Evolutionary conservation across 2,113 vertebrate species (phyloP).

Genomic region (Hylia prasina): DNA sequence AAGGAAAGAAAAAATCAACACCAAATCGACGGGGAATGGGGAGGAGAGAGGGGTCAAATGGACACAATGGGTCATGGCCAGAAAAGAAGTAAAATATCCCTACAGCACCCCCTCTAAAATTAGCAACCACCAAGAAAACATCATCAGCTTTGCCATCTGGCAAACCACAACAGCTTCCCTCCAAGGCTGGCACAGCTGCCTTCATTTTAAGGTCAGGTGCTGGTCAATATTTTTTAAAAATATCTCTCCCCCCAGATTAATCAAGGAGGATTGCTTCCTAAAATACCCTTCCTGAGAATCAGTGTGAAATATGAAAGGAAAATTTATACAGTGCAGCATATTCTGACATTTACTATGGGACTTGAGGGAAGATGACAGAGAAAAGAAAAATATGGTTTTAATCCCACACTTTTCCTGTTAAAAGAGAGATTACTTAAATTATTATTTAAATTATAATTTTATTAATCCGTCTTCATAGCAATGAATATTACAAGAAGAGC

Average conservation of each 20-base stretch:
- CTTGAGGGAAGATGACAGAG: neutral
- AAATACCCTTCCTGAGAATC: neutral
- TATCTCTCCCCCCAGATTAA: neutral
- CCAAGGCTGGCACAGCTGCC: neutral
- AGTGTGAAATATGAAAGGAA: neutral
- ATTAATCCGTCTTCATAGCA: neutral
- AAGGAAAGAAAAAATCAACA: neutral
- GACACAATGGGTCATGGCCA: neutral
- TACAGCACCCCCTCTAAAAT: accelerated
- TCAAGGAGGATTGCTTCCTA: neutral
- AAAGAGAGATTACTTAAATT: neutral
- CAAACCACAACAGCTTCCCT: neutral
- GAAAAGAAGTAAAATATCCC: neutral
- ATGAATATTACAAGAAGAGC: neutral
- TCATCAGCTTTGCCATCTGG: neutral
- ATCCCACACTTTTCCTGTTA: neutral
- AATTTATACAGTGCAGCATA: neutral
- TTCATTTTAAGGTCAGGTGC: neutral
- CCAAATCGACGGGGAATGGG: accelerated
- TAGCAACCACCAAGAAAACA: neutral
- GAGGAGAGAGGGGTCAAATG: neutral
- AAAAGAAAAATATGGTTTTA: neutral
- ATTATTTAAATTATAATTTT: neutral
- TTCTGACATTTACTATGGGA: neutral
- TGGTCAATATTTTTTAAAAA: neutral